Evolutionary conservation across 2,797 vertebrate genomes (phyloP).

Genomic region (Sebastes dallii): DNA sequence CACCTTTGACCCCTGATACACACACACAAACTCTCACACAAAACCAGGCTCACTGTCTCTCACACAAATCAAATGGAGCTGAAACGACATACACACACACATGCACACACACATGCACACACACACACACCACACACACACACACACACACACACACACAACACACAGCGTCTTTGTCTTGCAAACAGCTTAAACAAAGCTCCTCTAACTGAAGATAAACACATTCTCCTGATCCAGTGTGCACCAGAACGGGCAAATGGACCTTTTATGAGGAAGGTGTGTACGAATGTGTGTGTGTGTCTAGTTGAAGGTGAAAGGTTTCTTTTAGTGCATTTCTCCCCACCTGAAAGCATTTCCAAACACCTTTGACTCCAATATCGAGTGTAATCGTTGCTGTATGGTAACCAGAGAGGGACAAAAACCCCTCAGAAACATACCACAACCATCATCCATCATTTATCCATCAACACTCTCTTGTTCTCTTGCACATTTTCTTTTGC

Average conservation of each 20-base stretch:
- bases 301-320: slow-evolving; percentile 47
- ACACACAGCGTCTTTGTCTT: slow-evolving; percentile 55
- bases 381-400: not conserved
- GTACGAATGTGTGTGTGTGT: not conserved
- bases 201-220: slow-evolving; percentile 75
- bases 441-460: not conserved
- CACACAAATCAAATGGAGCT: slow-evolving; percentile 67
- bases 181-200: slow-evolving; percentile 80
- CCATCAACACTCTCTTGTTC: not conserved
- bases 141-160: not conserved
- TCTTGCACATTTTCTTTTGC: not conserved
- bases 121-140: slow-evolving; percentile 26
- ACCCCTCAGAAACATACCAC: not conserved
- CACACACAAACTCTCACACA: slow-evolving; percentile 22
- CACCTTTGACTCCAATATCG: not conserved
- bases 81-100: not conserved
- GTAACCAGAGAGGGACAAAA: slow-evolving; percentile 5
- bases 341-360: slow-evolving; percentile 16
- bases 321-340: slow-evolving; percentile 21
- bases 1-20: slow-evolving; percentile 77
- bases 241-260: slow-evolving; percentile 65
- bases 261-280: slow-evolving; percentile 69
- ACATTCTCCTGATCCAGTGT: slow-evolving; percentile 46
- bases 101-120: slow-evolving; percentile 7
- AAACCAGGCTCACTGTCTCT: slow-evolving; percentile 65